These are phyloP conservation scores for Monochamus saltuarius DNA, from an alignment of 1,140 invertebrate species.

Conservation along the genomic window DNA sequence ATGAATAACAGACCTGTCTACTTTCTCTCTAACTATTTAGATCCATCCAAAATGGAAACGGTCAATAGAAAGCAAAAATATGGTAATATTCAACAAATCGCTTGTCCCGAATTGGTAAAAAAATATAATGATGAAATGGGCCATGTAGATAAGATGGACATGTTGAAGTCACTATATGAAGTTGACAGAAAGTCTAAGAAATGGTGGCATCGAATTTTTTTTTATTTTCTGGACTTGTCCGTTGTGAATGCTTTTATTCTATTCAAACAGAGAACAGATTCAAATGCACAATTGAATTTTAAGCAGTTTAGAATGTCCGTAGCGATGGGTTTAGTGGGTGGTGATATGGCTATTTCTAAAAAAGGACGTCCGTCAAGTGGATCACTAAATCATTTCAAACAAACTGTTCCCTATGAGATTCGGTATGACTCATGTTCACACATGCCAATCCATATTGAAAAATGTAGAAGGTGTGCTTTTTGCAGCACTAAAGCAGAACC, in stretches of 20 bases:
- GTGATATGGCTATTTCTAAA: too few relatives aligned
- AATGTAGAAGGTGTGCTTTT: constrained; percentile 20
- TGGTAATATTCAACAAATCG: constrained; percentile 19
- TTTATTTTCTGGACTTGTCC: constrained; percentile 30
- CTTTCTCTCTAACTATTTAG: constrained; percentile 49
- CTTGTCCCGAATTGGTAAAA: constrained; percentile 29
- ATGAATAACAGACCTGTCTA: constrained; percentile 49
- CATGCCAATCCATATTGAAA: constrained; percentile 16
- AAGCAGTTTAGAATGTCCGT: constrained; percentile 29
- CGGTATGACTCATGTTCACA: constrained; percentile 8
- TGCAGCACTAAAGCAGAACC: constrained; percentile 15
- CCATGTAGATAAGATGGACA: constrained; percentile 48
- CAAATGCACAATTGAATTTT: neutral
- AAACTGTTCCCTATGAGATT: neutral
- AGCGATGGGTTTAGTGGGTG: constrained; percentile 23
- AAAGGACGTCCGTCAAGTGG: neutral
- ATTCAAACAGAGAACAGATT: neutral
- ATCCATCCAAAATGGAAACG: constrained; percentile 35
- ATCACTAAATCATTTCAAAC: neutral
- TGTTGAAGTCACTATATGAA: constrained; percentile 43
- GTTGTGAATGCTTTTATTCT: constrained; percentile 21
- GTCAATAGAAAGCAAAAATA: constrained; percentile 42
- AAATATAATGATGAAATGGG: constrained; percentile 51
- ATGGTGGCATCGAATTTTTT: constrained; percentile 41
- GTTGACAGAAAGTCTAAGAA: constrained; percentile 47